A percentile compares a stretch with the other conserved stretches of the same genome.
Evolutionary conservation across 2,113 vertebrate genomes (phyloP).

Genomic region (Plectropomus leopardus): DNA sequence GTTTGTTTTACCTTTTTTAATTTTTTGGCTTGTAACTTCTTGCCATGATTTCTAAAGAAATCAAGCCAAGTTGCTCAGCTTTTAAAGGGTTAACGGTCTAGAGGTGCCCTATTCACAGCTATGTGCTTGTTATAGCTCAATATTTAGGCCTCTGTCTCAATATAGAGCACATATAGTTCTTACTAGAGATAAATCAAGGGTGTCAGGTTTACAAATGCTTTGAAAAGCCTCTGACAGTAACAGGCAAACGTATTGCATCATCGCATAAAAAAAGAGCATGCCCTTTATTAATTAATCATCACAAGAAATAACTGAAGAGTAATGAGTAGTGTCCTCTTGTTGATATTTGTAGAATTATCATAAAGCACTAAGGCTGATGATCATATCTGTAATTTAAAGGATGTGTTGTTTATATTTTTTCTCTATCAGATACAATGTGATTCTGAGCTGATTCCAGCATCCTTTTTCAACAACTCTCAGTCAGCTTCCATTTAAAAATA

Average conservation of each 20-base stretch:
- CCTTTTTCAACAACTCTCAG: slow-evolving; percentile 40
- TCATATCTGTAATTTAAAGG: slow-evolving; percentile 22
- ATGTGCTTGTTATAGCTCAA: too few relatives aligned
- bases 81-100: too few relatives aligned
- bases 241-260: background rate
- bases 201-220: too few relatives aligned
- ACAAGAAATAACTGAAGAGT: background rate
- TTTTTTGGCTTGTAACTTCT: too few relatives aligned
- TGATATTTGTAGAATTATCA: slow-evolving; percentile 34
- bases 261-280: background rate
- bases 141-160: too few relatives aligned
- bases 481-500: slow-evolving; percentile 41
- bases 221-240: too few relatives aligned
- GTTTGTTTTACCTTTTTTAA: too few relatives aligned
- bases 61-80: too few relatives aligned
- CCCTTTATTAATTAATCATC: slow-evolving; percentile 13
- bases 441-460: slow-evolving; percentile 18
- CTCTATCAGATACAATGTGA: slow-evolving; percentile 32
- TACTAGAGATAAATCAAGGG: too few relatives aligned
- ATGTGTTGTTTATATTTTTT: background rate
- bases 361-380: slow-evolving; percentile 9
- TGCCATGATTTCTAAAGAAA: too few relatives aligned
- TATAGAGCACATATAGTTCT: too few relatives aligned
- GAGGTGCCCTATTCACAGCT: too few relatives aligned
- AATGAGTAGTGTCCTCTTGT: background rate